phyloP scores from a whole-genome alignment of 2,888 invertebrate genomes.

The Tenthredo livida region DNA sequence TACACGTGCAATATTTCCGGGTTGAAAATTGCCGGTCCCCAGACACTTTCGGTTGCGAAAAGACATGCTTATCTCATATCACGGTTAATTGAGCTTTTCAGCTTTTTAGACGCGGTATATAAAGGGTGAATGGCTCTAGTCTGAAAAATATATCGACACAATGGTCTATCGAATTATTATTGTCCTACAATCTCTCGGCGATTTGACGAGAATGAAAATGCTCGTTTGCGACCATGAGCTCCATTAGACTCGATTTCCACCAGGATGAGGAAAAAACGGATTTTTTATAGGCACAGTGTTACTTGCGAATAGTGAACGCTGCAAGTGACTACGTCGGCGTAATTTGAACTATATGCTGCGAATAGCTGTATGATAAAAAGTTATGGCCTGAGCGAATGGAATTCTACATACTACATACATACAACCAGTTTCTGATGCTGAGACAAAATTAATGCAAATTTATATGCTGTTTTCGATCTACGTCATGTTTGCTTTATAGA shows the following conservation, averaged over 20 bases:
- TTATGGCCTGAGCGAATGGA: neutral
- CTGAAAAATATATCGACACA: neutral
- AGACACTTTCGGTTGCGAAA: neutral
- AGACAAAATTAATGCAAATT: neutral
- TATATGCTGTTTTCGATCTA: neutral
- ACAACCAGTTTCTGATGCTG: neutral
- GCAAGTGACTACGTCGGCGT: neutral
- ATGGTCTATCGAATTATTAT: neutral
- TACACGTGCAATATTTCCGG: conserved; percentile 13
- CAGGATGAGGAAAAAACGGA: neutral
- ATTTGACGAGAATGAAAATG: neutral
- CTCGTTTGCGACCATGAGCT: neutral
- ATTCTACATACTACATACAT: neutral
- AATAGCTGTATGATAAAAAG: neutral
- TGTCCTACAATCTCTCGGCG: neutral
- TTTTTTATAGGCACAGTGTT: neutral
- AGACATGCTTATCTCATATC: neutral
- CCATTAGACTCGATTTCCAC: neutral
- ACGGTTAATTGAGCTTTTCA: neutral
- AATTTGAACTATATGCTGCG: neutral
- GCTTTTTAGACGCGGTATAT: too few relatives aligned
- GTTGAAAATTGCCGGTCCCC: neutral
- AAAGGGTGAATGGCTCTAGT: neutral
- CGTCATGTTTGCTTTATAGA: neutral
- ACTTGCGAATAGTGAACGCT: neutral